Evolutionary conservation across 2,888 invertebrate species (phyloP), one percentile per base, ranked within the genome.

Genomic region (Helicoverpa assulta): DNA sequence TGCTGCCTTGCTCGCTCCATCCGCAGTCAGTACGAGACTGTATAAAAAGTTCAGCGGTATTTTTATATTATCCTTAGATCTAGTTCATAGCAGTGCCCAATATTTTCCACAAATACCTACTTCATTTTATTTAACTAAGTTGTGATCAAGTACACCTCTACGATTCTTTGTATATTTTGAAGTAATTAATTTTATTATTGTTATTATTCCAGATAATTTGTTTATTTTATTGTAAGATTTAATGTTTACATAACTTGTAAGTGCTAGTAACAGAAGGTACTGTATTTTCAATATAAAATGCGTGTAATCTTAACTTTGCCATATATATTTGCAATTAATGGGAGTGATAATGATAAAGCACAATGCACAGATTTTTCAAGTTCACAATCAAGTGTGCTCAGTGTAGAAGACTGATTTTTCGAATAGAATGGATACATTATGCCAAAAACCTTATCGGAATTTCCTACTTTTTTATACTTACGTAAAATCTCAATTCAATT

Each of bases 1-100:
- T 99, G 99, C 96, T 98, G 98, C 91, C 96, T 99, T 93, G 99
- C 98, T 81, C 97, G 98, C 88, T 98, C 98, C 84, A 98, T 99
- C 91, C 98, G 98, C 90, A 98, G 97, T 92, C 98, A 98, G 92
- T 99, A 99, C 94, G 98, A 99, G 95, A 98, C 98, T 58, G 97
- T 97, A 87, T 97, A 97, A 96, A 77, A 8, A 51, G 8, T 59
- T 52, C 54, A 54, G 56, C 64, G 56, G 50, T 71, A 64, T 72
- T 26, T 62, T 55, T 64, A 65, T 66, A 54, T 43, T 43, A 67
- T 70, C 58, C 71, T 29, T 67, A 76, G 59, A 53, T 59, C 50
- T 73, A 70, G 54, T 68, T 68, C 62, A 62, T 65, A 76, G 70
- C 66, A 70, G 69, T 69, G 29, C 57, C 66, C 77, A 71, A 73